Conservation (phyloP, 2,888 invertebrate species). For the Tipula vernalis region DNA sequence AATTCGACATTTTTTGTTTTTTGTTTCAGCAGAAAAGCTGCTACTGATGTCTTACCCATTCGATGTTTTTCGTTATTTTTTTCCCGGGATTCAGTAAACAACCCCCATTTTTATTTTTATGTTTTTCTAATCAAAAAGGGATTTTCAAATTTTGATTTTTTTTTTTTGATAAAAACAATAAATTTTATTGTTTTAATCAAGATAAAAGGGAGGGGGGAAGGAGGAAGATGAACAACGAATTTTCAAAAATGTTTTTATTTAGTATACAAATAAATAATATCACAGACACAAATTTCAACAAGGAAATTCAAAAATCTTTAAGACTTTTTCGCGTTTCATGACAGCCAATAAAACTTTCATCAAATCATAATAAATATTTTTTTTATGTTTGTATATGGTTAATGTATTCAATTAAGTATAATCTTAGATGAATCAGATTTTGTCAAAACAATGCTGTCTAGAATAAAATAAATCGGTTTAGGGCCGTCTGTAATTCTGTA, state of each 20-base stretch:
- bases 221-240: background rate
- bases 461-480: background rate
- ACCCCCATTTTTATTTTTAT: background rate
- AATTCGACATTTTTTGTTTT: background rate
- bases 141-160: conserved; percentile 4
- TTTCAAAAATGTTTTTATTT: background rate
- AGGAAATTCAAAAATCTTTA: background rate
- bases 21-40: background rate
- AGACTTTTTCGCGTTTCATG: background rate
- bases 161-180: background rate
- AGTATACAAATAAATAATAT: background rate
- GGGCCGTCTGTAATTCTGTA: background rate
- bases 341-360: background rate
- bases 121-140: conserved; percentile 4
- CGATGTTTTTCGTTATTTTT: background rate
- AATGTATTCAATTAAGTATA: background rate
- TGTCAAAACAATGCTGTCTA: background rate
- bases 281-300: background rate
- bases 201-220: background rate
- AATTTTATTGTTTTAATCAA: background rate
- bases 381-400: background rate
- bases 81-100: background rate
- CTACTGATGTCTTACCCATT: background rate
- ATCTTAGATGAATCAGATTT: background rate
- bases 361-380: background rate